Evolutionary conservation across 2,888 invertebrate species (phyloP), one percentile per base, ranked within the genome.

Genomic region (Diarsia dahlii): DNA sequence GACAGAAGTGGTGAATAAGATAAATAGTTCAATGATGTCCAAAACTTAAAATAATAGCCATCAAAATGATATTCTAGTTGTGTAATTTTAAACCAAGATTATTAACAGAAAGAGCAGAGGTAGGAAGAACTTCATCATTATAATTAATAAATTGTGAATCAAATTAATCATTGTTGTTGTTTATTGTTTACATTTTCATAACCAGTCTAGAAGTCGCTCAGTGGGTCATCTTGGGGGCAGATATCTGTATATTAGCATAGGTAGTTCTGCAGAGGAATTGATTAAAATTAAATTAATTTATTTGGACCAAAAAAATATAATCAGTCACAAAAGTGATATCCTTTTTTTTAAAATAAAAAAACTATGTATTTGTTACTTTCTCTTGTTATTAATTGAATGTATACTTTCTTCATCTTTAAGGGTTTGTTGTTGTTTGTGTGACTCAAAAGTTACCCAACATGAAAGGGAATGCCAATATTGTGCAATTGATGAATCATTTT

Each of bases 401-500:
- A 74, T 52, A 18, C 18, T 52, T 45, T 34, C 28, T 54, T 23
- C 8, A 50, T 50, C n/a, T n/a, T n/a, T n/a, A n/a, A n/a, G n/a
- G n/a, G n/a, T n/a, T 56, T 74, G 39, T 39, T 39, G 39, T 39
- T 39, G 39, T 39, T 39, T 39, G 39, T 39, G 15, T 23, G 39
- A 8, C 12, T 56, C 2, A 5, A 28, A 34, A 70, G 13, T 63
- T 15, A 54, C 52, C 56, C 46, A 76, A 76, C 23, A 46, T 52
- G 48, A 64, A 62, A 56, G 48, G 28, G 34, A 34, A 12, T 20
- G 12, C 10, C 46, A 79, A 58, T 77, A 66, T 82, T 82, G 82
- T 82, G 82, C 78, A 82, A 80, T 70, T 69, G n/a, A 56, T 80
- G 79, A 80, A 82, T 77, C 69, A 39, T 23, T 34, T 0, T 8